Conservation (phyloP, 2,888 invertebrate genomes). For the Tenthredo scrophulariae region DNA sequence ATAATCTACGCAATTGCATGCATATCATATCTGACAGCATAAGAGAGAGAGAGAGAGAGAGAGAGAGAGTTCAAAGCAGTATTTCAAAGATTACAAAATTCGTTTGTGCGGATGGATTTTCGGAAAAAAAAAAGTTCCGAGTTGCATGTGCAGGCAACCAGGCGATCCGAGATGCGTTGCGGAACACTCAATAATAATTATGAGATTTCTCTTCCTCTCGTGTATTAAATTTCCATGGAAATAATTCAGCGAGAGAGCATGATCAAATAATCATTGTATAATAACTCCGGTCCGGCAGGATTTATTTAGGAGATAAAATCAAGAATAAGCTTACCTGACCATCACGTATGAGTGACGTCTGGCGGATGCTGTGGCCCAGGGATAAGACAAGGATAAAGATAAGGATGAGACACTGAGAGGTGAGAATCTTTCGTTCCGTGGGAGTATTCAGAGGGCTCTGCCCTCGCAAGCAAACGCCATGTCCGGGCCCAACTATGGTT, state of each 20-base stretch:
- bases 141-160: background rate
- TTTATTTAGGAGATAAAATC: constrained; percentile 34
- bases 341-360: constrained; percentile 31
- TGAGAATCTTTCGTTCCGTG: constrained; percentile 45
- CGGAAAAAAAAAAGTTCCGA: background rate
- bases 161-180: background rate
- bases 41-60: too few relatives aligned
- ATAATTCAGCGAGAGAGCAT: background rate
- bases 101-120: background rate
- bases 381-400: constrained; percentile 47
- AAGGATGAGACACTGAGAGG: constrained; percentile 47
- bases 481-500: constrained; percentile 57
- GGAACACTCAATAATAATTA: constrained; percentile 30
- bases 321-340: background rate
- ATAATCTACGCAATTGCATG: background rate
- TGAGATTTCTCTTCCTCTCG: background rate
- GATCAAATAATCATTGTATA: constrained; percentile 30
- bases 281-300: background rate
- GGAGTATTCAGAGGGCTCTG: constrained; percentile 54
- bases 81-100: background rate
- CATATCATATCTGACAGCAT: too few relatives aligned
- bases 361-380: constrained; percentile 10
- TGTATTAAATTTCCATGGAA: background rate
- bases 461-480: constrained; percentile 44
- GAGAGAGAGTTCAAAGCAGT: background rate